phyloP scores from a whole-genome alignment of 2,888 invertebrate genomes.

The Hydraecia micacea region DNA sequence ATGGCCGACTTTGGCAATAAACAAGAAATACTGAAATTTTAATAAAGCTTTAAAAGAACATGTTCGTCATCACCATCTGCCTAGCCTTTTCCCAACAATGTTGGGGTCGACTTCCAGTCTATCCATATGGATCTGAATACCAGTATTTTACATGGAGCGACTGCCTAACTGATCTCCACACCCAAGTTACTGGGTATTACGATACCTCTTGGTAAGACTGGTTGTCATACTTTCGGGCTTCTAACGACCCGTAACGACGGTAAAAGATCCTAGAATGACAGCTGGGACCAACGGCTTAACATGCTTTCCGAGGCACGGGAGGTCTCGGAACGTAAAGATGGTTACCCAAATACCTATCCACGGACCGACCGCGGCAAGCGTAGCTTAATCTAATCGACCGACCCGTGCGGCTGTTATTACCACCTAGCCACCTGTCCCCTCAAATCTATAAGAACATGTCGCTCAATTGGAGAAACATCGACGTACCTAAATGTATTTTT shows the following conservation, averaged over 20 bases:
- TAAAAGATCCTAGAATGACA: not conserved
- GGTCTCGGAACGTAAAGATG: too few relatives aligned
- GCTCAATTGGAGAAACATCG: too few relatives aligned
- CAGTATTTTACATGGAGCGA: not conserved
- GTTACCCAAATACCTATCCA: too few relatives aligned
- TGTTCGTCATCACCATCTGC: too few relatives aligned
- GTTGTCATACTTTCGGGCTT: not conserved
- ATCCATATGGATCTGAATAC: not conserved
- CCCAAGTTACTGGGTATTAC: not conserved
- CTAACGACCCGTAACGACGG: not conserved
- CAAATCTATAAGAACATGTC: not conserved
- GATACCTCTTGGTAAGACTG: not conserved
- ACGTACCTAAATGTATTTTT: too few relatives aligned
- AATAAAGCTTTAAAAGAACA: not conserved
- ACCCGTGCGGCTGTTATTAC: not conserved
- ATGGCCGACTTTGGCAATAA: slow-evolving; percentile 6
- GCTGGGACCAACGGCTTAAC: not conserved
- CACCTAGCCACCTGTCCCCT: not conserved
- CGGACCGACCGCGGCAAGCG: not conserved
- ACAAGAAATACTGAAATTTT: not conserved
- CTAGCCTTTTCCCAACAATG: not conserved
- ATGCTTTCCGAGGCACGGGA: not conserved
- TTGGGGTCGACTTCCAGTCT: not conserved
- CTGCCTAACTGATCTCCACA: not conserved
- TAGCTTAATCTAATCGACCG: not conserved